Evolutionary conservation across 2,888 invertebrate species (phyloP).

Genomic region (Scaeva pyrastri): DNA sequence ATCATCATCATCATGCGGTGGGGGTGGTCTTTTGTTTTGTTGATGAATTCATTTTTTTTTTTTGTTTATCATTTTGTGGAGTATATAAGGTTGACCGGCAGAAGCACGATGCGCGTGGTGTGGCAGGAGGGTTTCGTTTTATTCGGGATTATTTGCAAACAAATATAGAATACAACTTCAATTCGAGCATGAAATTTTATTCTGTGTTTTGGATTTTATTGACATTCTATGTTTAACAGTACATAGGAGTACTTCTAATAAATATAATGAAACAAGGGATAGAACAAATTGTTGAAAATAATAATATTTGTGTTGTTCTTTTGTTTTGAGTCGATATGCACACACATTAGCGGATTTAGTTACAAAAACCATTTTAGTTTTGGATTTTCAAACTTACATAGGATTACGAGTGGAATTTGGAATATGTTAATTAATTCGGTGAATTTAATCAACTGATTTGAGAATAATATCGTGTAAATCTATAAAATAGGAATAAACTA

Average conservation of each 20-base stretch:
- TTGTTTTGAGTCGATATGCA: background rate
- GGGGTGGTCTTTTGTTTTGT: too few species aligned
- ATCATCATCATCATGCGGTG: background rate
- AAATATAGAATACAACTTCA: background rate
- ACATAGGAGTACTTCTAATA: too few species aligned
- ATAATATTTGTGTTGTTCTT: background rate
- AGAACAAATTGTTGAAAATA: background rate
- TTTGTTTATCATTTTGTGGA: constrained; percentile 17
- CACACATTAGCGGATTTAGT: background rate
- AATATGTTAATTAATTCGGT: background rate
- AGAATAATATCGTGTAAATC: background rate
- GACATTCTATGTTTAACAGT: background rate
- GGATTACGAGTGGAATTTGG: background rate
- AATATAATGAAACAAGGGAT: background rate
- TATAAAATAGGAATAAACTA: background rate
- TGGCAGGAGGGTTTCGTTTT: background rate
- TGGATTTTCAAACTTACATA: background rate
- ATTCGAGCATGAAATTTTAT: background rate
- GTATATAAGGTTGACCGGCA: background rate
- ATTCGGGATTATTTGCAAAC: background rate
- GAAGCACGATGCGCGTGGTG: too few species aligned
- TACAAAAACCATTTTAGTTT: background rate
- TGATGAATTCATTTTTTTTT: constrained; percentile 6
- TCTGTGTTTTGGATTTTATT: background rate
- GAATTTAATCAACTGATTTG: background rate